These are phyloP conservation scores for Chromobotia macracanthus DNA, from an alignment of 2,797 vertebrate species.

Conservation along the genomic window DNA sequence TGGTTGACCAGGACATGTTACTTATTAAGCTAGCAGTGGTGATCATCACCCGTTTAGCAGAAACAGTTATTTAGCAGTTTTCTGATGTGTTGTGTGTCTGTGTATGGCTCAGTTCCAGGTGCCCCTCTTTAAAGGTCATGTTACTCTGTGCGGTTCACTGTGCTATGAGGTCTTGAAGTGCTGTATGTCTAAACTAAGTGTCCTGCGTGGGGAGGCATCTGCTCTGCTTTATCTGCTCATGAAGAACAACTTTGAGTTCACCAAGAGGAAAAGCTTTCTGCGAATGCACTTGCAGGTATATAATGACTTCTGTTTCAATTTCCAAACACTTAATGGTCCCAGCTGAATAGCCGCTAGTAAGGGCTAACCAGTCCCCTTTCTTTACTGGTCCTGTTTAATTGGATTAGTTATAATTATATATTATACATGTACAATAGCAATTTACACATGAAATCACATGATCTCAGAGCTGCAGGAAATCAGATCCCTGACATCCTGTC, in stretches of 20 bases:
- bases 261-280: constrained; percentile 92
- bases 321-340: background rate
- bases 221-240: constrained; percentile 95
- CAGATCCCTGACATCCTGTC: background rate
- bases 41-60: background rate
- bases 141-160: constrained; percentile 90
- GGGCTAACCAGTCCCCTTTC: background rate
- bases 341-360: background rate
- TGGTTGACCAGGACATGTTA: background rate
- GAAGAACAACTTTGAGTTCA: constrained; percentile 96
- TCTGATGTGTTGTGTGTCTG: constrained; percentile 1
- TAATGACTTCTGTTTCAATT: background rate
- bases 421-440: too few species aligned
- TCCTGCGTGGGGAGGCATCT: constrained; percentile 87
- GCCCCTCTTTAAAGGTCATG: constrained; percentile 92
- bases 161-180: constrained; percentile 97
- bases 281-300: constrained; percentile 94
- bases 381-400: background rate
- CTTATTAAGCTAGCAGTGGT: background rate
- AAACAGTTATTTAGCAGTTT: background rate
- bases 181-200: constrained; percentile 90
- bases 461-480: too few species aligned
- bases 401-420: too few species aligned
- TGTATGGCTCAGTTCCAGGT: constrained; percentile 83
- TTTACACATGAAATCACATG: too few species aligned